phyloP scores from a whole-genome alignment of 2,797 vertebrate species.

The Vultur gryphus region DNA sequence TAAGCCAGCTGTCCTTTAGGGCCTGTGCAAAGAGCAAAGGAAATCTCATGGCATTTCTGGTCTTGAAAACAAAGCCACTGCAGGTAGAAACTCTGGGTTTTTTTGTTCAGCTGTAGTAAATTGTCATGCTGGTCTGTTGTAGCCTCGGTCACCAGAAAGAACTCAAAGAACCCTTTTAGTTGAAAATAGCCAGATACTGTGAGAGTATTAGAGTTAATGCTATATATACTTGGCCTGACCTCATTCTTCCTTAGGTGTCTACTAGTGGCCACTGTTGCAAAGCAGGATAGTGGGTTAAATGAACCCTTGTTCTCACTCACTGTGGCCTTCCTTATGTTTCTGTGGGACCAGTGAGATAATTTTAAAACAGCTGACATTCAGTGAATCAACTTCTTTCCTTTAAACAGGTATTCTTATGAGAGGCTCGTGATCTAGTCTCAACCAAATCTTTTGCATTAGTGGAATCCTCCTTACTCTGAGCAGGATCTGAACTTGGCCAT shows the following conservation, averaged over 20 bases:
- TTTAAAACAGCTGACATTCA: background rate
- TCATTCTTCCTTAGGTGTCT: background rate
- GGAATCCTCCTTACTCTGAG: background rate
- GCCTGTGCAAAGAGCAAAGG: background rate
- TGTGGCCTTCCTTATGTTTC: background rate
- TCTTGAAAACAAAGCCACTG: background rate
- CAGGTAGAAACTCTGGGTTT: background rate
- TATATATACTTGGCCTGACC: background rate
- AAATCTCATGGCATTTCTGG: background rate
- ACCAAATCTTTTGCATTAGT: background rate
- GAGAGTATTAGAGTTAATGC: background rate
- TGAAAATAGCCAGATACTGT: background rate
- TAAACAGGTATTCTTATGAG: background rate
- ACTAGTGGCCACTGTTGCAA: background rate
- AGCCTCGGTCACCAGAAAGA: background rate
- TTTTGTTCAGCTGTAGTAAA: background rate
- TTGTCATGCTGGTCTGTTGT: background rate
- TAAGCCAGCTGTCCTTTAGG: background rate
- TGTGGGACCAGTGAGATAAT: background rate
- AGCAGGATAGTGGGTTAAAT: background rate
- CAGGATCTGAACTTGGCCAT: background rate
- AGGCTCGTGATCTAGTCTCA: background rate
- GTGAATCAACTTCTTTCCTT: background rate
- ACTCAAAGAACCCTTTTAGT: background rate
- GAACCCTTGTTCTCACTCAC: background rate